Conservation (phyloP, 2,797 vertebrate genomes). For the Halcyon chelicuti region DNA sequence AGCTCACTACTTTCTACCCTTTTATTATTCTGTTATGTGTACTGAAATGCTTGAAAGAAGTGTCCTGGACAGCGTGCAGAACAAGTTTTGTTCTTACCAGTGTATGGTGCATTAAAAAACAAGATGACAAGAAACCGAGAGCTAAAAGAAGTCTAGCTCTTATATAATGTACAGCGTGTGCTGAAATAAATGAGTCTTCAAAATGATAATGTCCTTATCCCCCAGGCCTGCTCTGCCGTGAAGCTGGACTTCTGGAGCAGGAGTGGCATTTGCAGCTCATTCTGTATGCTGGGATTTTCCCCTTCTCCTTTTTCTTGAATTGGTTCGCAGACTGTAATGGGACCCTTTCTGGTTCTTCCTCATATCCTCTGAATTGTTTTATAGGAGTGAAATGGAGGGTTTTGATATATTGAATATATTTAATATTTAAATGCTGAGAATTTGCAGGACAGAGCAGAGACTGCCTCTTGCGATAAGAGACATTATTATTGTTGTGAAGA, state of each 20-base stretch:
- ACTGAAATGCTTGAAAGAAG: neutral
- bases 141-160: neutral
- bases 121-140: neutral
- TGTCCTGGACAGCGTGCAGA: neutral
- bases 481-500: constrained; percentile 75
- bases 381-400: constrained; percentile 45
- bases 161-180: neutral
- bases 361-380: constrained; percentile 43
- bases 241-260: constrained; percentile 1
- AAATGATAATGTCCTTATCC: constrained; percentile 37
- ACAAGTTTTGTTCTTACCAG: neutral
- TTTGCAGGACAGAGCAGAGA: constrained; percentile 69
- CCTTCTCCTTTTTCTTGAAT: constrained; percentile 33
- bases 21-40: neutral
- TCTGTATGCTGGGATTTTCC: constrained; percentile 5
- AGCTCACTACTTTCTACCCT: neutral
- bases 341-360: constrained; percentile 37
- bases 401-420: constrained; percentile 66
- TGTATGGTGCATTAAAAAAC: neutral
- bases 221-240: neutral
- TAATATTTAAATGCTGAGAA: constrained; percentile 67
- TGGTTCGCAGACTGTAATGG: constrained; percentile 51
- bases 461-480: constrained; percentile 73
- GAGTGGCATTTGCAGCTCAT: constrained; percentile 41
- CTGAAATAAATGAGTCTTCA: constrained; percentile 52